Evolutionary conservation across 2,888 invertebrate species (phyloP).

Genomic region (Celastrina argiolus): DNA sequence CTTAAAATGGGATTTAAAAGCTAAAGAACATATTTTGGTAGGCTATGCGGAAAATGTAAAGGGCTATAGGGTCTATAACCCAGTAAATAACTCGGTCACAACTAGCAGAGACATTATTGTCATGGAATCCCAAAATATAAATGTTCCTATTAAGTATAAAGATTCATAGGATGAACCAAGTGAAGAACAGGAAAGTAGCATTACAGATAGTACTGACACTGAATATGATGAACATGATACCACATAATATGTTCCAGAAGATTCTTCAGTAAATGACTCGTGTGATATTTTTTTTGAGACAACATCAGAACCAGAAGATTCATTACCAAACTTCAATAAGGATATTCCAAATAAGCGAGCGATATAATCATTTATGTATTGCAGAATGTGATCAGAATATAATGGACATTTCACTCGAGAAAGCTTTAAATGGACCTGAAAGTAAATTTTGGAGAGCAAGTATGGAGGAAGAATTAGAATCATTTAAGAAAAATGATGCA

Average conservation of each 20-base stretch:
- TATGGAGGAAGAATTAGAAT: constrained; percentile 21
- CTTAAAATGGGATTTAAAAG: constrained; percentile 30
- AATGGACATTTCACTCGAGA: constrained; percentile 9
- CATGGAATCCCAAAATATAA: background rate
- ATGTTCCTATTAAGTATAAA: background rate
- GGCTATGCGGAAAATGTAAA: constrained; percentile 29
- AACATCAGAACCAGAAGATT: constrained; percentile 1
- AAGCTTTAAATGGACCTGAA: constrained; percentile 27
- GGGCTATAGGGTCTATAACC: background rate
- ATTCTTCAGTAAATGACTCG: constrained; percentile 2
- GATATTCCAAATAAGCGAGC: background rate
- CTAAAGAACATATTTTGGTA: constrained; percentile 26
- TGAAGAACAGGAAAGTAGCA: background rate
- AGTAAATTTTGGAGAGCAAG: constrained; percentile 21
- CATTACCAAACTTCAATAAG: background rate
- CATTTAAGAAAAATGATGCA: constrained; percentile 26
- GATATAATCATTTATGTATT: background rate
- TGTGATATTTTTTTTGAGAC: background rate
- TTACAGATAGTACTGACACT: background rate
- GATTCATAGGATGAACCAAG: background rate
- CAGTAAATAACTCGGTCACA: background rate
- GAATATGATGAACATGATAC: background rate
- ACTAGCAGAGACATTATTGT: background rate
- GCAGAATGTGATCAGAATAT: background rate
- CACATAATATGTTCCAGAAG: constrained; percentile 2